phyloP scores from a whole-genome alignment of 2,113 vertebrate genomes.

The Madoqua kirkii region DNA sequence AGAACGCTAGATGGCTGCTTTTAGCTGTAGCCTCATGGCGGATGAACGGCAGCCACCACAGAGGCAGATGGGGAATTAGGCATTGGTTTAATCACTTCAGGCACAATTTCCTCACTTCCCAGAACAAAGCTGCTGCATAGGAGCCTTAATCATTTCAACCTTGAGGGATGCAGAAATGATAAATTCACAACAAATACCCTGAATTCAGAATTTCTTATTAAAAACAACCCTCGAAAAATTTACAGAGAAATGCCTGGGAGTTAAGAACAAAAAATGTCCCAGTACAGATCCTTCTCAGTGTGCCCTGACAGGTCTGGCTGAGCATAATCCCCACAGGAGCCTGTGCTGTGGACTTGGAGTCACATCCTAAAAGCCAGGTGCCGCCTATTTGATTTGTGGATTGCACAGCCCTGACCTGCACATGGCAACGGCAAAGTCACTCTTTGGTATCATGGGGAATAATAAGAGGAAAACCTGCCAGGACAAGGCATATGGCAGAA shows the following conservation, averaged over 20 bases:
- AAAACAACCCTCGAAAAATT: neutral
- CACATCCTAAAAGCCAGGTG: neutral
- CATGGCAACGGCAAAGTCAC: neutral
- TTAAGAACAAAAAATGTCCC: neutral
- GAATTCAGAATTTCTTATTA: neutral
- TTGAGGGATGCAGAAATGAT: neutral
- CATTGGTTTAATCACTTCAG: neutral
- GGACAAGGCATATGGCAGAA: constrained; percentile 12
- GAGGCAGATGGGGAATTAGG: neutral
- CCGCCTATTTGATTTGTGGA: neutral
- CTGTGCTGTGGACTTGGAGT: neutral
- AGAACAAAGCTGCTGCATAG: neutral
- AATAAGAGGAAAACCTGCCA: constrained; percentile 17
- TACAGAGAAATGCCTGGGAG: neutral
- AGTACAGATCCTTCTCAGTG: neutral
- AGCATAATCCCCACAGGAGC: neutral
- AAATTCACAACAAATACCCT: neutral
- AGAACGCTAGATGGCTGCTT: neutral
- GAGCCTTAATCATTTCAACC: neutral
- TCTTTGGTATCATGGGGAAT: neutral
- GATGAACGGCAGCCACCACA: neutral
- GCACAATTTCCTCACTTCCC: neutral
- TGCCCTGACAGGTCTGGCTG: neutral
- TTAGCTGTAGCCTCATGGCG: neutral
- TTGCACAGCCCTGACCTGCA: neutral